A percentile compares a stretch with the other conserved stretches of the same genome.
These are phyloP conservation scores for Hartigia nigra DNA, from an alignment of 2,888 invertebrate genomes.

Conservation along the genomic window DNA sequence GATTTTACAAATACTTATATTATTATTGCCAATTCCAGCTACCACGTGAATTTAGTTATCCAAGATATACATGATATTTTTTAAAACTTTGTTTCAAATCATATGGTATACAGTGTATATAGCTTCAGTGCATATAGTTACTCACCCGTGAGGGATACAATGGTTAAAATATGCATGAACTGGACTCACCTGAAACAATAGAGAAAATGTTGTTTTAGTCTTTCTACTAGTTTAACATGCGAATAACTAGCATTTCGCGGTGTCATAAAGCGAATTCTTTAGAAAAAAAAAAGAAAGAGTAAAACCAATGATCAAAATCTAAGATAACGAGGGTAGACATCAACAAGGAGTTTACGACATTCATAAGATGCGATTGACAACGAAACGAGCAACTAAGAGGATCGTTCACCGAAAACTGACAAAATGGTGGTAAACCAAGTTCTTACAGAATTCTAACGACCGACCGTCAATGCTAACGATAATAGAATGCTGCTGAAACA, in stretches of 20 bases:
- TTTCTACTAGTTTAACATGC: constrained; percentile 22
- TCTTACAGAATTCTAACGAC: background rate
- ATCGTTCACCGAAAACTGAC: background rate
- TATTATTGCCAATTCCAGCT: background rate
- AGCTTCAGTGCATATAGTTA: background rate
- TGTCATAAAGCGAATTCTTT: background rate
- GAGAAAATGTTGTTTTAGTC: constrained; percentile 31
- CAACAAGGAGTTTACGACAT: background rate
- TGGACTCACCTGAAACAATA: constrained; percentile 43
- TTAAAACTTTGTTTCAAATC: background rate
- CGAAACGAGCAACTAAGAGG: background rate
- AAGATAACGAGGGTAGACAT: background rate
- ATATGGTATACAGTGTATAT: background rate
- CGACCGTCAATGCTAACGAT: background rate
- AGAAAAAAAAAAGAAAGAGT: constrained; percentile 17
- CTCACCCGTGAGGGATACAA: background rate
- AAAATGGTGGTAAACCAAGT: background rate
- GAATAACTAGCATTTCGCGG: constrained; percentile 21
- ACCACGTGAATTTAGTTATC: background rate
- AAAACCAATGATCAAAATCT: constrained; percentile 13
- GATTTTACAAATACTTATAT: background rate
- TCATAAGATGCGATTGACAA: background rate
- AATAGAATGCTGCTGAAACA: background rate
- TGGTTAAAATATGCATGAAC: constrained; percentile 29
- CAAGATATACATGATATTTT: background rate